Evolutionary conservation across 2,797 vertebrate species (phyloP).

Genomic region (Netta rufina): DNA sequence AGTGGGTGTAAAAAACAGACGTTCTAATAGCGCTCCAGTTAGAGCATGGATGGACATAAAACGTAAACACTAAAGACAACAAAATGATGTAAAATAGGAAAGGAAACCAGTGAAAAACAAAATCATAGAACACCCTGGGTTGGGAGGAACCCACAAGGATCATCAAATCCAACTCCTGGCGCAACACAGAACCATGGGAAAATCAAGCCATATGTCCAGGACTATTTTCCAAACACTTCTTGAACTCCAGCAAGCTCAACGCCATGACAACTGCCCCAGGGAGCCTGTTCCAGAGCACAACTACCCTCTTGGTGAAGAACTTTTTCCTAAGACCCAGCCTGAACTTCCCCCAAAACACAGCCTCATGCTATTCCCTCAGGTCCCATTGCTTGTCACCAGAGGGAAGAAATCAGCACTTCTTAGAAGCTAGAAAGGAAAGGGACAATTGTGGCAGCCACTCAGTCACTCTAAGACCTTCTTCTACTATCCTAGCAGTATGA

Average conservation of each 20-base stretch:
- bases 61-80: neutral
- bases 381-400: neutral
- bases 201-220: neutral
- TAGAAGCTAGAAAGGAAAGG: neutral
- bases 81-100: neutral
- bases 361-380: neutral
- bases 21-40: neutral
- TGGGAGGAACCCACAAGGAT: neutral
- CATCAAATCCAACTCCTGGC: neutral
- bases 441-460: neutral
- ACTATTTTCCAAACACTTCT: neutral
- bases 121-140: neutral
- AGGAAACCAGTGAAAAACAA: neutral
- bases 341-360: neutral
- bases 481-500: neutral
- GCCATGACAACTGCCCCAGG: neutral
- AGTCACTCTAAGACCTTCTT: neutral
- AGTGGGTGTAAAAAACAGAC: neutral
- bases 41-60: neutral
- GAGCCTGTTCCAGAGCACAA: neutral
- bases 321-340: neutral
- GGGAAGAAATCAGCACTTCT: neutral
- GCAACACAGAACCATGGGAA: neutral
- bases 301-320: neutral
- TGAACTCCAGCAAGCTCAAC: neutral